A percentile compares a stretch with the other conserved stretches of the same genome.
phyloP scores from a whole-genome alignment of 1,140 invertebrate genomes.

The Drusus annulatus region DNA sequence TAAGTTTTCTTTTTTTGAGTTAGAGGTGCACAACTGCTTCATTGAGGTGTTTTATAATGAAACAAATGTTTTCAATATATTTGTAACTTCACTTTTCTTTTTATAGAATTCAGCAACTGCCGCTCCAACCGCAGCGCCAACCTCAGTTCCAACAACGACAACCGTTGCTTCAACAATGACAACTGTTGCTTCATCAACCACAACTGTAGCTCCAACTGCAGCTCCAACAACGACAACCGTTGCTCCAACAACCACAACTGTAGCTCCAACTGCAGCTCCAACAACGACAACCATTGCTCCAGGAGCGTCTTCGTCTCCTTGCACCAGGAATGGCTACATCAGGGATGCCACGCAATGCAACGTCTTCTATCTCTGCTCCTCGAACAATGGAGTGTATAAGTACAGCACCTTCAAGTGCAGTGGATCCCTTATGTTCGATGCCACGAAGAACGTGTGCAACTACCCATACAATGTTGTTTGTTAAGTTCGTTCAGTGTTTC shows the following conservation, averaged over 20 bases:
- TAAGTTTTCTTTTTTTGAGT: no score
- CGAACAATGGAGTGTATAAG: neutral
- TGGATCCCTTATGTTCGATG: conserved; percentile 12
- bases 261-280: neutral
- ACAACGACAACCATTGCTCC: neutral
- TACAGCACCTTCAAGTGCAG: conserved; percentile 2
- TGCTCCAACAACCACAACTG: neutral
- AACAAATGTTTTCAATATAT: no score
- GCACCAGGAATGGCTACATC: conserved; percentile 3
- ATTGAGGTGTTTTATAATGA: no score
- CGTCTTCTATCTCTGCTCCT: conserved; percentile 20
- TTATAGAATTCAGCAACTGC: no score
- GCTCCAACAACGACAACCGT: neutral
- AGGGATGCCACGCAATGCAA: conserved; percentile 23
- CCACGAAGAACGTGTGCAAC: conserved; percentile 17
- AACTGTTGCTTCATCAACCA: neutral
- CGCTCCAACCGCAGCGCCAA: neutral
- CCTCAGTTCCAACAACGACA: neutral
- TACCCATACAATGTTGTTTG: conserved; percentile 22
- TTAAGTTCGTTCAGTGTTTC: conserved; percentile 3
- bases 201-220: neutral
- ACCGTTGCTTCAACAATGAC: neutral
- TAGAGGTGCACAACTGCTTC: no score
- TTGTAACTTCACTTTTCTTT: no score
- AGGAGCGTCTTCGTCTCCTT: neutral